These are phyloP conservation scores for Pristionchus maxplancki DNA, from an alignment of 2,888 invertebrate genomes.

Conservation along the genomic window DNA sequence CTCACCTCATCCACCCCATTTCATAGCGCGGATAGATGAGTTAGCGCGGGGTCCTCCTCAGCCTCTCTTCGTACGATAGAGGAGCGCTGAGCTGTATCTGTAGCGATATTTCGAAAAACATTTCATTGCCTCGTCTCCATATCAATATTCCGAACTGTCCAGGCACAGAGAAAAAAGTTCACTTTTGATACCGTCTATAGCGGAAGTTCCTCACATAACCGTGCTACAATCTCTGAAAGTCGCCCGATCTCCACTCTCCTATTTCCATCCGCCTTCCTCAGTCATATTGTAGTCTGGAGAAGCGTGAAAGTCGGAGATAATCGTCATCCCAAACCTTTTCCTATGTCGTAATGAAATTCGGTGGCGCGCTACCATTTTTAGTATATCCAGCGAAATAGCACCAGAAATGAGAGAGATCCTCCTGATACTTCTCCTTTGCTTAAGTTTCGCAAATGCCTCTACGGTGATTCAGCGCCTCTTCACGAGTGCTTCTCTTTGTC, in stretches of 20 bases:
- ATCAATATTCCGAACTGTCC: no score
- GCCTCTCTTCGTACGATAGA: neutral
- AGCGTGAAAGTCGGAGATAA: neutral
- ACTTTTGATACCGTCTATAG: neutral
- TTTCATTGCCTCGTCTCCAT: no score
- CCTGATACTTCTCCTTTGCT: no score
- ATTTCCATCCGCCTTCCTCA: neutral
- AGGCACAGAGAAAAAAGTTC: neutral
- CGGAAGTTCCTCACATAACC: neutral
- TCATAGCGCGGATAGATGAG: no score
- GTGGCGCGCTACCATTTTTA: neutral
- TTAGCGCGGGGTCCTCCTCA: no score
- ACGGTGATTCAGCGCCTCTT: neutral
- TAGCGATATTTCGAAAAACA: no score
- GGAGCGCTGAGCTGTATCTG: neutral
- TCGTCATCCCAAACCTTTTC: neutral
- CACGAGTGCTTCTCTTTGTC: neutral
- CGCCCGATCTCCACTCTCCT: neutral
- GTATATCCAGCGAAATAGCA: neutral
- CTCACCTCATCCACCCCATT: neutral
- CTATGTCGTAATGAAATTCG: conserved; percentile 5
- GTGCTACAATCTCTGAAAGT: neutral
- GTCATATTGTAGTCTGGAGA: conserved; percentile 3
- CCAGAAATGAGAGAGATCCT: neutral
- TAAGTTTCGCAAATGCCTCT: neutral